Base-by-base conservation (phyloP, 2,888 invertebrate species). In the Archips crataeganus region DNA sequence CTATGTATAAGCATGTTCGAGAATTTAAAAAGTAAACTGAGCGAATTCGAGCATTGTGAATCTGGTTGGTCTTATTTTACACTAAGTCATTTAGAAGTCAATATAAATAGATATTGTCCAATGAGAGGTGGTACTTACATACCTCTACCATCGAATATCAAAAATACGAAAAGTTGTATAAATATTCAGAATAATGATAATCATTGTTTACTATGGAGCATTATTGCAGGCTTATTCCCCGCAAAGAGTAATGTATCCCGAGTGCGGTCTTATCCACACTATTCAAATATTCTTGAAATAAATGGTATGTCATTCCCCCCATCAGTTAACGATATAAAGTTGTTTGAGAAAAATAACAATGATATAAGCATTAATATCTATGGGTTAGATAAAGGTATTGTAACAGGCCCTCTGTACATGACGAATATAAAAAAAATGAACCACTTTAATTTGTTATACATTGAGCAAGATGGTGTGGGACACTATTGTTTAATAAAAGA, bases 401-500 rank as follows among this genome's bases (percentile, higher is more conserved):
- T 61, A n/a, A 61, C 61, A n/a, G 61, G 42, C 2, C 61, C 61
- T 1, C 4, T 61, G 42, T 61, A 61, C 5, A 42, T 9, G 9
- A 42, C 61, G n/a, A 72, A 57, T 23, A 42, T 1, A 0, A 75
- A 67, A 65, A 77, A 75, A 73, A 4, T 23, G 9, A 77, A 74
- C 34, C 78, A 78, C 54, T 13, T 78, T 2, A 77, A 79, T 70
- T 76, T 79, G 51, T 70, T 78, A 47, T 78, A 75, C 60, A 36
- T 77, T 47, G 76, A 78, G 59, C 36, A 67, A 39, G 23, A 71
- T n/a, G 57, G 36, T 51, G 77, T 54, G 32, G 74, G 67, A 15
- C 77, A 79, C 64, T 79, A 77, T 61, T 79, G 79, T 66, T 71
- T 76, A 47, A 77, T 78, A 23, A 78, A 78, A 76, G 70, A 78